Percentiles rank a stretch among this genome's conserved stretches.
Conservation (phyloP, 2,113 vertebrate species). For the Macrotis lagotis region DNA sequence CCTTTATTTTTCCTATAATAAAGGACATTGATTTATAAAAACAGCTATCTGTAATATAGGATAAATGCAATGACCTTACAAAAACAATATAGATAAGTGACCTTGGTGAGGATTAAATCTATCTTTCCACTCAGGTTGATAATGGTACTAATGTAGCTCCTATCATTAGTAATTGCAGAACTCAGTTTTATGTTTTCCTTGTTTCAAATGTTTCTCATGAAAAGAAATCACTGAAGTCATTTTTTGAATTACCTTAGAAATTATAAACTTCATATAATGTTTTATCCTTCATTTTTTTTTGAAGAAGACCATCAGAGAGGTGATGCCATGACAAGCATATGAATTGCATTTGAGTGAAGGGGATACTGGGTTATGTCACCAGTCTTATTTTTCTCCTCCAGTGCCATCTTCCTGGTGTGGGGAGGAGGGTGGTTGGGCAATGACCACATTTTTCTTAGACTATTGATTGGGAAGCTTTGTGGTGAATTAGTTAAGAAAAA, state of each 20-base stretch:
- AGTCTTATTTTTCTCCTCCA: too few species aligned
- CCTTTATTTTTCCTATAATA: not conserved
- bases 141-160: not conserved
- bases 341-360: too few species aligned
- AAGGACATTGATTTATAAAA: not conserved
- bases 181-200: not conserved
- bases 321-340: too few species aligned
- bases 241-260: not conserved
- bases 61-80: not conserved
- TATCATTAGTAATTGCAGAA: not conserved
- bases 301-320: too few species aligned
- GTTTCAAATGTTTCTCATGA: not conserved
- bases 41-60: not conserved
- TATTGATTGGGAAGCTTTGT: too few species aligned
- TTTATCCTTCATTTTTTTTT: too few species aligned
- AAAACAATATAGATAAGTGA: not conserved
- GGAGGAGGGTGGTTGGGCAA: too few species aligned
- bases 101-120: not conserved
- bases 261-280: conserved; percentile 14
- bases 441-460: too few species aligned
- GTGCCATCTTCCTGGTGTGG: too few species aligned
- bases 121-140: not conserved
- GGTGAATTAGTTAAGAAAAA: too few species aligned
- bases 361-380: too few species aligned
- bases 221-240: not conserved